Conservation (phyloP, 2,113 vertebrate genomes). For the Alouatta palliata region DNA sequence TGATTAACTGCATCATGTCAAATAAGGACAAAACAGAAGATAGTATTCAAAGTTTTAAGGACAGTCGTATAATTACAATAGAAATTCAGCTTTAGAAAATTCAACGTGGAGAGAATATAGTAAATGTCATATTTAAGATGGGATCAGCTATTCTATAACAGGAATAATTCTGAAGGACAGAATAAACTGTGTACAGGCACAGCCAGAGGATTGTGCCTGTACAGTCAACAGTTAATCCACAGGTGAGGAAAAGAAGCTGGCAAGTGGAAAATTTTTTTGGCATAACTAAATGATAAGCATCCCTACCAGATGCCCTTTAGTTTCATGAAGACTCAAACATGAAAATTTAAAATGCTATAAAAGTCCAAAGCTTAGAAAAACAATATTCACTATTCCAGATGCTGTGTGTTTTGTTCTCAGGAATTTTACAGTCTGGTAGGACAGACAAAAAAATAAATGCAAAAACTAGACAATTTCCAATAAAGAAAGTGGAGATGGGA, state of each 20-base stretch:
- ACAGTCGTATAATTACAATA: neutral
- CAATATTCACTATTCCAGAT: neutral
- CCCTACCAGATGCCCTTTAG: constrained; percentile 8
- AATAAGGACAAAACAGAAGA: neutral
- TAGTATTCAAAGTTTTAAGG: neutral
- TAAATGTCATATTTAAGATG: neutral
- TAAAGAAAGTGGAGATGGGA: neutral
- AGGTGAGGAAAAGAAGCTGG: neutral
- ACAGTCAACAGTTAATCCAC: neutral
- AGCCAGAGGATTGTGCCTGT: neutral
- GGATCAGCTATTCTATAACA: neutral
- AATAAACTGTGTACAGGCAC: neutral
- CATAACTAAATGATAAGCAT: neutral
- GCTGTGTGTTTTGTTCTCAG: neutral
- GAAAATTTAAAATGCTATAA: constrained; percentile 31
- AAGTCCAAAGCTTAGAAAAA: neutral
- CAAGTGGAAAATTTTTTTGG: neutral
- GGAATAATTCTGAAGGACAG: neutral
- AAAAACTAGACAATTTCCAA: neutral
- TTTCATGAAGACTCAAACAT: neutral
- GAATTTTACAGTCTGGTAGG: neutral
- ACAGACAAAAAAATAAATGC: neutral
- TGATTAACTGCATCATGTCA: neutral
- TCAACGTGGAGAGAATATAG: constrained; percentile 14
- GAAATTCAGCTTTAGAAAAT: neutral